phyloP scores from a whole-genome alignment of 2,113 vertebrate species.

The Silurus meridionalis region DNA sequence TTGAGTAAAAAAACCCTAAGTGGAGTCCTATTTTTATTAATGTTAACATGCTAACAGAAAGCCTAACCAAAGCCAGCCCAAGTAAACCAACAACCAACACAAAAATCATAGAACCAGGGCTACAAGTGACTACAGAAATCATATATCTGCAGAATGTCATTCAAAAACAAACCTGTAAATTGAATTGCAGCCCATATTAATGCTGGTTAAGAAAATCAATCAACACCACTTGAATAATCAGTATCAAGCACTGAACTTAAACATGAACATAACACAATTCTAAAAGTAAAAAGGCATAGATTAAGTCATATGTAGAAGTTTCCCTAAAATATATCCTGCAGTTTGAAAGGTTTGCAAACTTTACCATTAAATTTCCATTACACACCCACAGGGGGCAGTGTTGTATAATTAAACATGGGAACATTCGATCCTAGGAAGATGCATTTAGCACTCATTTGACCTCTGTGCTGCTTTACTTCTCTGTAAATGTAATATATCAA shows the following conservation, averaged over 20 bases:
- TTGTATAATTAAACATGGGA: not conserved
- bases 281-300: not conserved
- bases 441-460: not conserved
- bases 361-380: not conserved
- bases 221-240: not conserved
- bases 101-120: not conserved
- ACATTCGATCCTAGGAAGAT: not conserved
- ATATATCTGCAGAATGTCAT: not conserved
- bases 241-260: not conserved
- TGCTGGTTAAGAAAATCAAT: not conserved
- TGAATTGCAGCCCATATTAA: not conserved
- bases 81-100: too few species aligned
- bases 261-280: not conserved
- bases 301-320: not conserved
- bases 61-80: not conserved
- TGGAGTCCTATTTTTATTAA: not conserved
- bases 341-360: not conserved
- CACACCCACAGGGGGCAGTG: conserved; percentile 18
- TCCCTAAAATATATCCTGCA: not conserved
- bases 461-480: not conserved
- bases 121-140: not conserved
- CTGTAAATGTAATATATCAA: not conserved
- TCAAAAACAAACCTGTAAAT: not conserved
- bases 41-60: not conserved
- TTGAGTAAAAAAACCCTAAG: not conserved